Evolutionary conservation across 2,888 invertebrate species (phyloP), one percentile per base, ranked within the genome.

Genomic region (Drosophila stalkeri): DNA sequence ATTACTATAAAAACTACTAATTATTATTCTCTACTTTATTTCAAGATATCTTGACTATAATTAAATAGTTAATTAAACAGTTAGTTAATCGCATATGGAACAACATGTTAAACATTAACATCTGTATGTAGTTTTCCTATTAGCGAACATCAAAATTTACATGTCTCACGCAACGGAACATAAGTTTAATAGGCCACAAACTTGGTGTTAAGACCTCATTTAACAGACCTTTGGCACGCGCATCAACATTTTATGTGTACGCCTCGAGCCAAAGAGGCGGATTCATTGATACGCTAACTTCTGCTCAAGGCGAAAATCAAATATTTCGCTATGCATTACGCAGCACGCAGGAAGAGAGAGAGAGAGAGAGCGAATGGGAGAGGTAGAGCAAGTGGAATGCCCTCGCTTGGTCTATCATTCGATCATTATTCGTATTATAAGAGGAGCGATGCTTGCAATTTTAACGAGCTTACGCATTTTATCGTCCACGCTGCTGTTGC

Each of bases 401-500:
- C 31, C 49, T 16, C 12, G 23, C 35, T 44, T 39, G 33, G 23
- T 52, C 76, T 67, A 72, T 72, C 68, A 52, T 59, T 65, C 72
- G 54, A 64, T 67, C 86, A 86, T 86, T 86, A 78, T 62, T 68
- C 59, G 78, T 65, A 88, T 88, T 86, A 90, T 86, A 86, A 80
- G 80, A 75, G 81, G 71, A 83, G 75, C 75, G 86, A 72, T 77
- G 85, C 85, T 63, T 86, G 85, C 89, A 86, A 86, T 86, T 90
- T 86, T 86, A 86, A 86, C 85, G 85, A 86, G 85, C 78, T 86
- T 82, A 90, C 90, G 85, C 90, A 81, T 86, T 90, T 86, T 88
- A 86, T 86, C 71, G 69, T 47, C 60, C 51, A 46, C 61, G 67
- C 64, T 61, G 72, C 72, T 67, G 75, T 46, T 60, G 55, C 43